A percentile compares a stretch with the other conserved stretches of the same genome.
Conservation (phyloP, 2,797 vertebrate species). For the Percopsis omiscomaycus region DNA sequence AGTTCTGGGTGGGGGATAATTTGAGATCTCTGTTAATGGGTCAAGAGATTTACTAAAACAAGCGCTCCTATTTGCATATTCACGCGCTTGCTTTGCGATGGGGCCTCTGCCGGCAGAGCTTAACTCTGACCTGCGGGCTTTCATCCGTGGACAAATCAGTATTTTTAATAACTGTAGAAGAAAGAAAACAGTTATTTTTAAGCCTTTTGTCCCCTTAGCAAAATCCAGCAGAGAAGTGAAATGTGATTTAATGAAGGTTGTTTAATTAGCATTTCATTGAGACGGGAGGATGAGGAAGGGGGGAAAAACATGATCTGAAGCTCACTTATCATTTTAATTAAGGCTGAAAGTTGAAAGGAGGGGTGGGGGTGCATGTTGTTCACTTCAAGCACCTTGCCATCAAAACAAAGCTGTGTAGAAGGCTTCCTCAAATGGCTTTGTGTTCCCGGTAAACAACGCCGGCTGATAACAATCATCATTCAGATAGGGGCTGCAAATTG, state of each 20-base stretch:
- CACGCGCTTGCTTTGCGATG: constrained; percentile 29
- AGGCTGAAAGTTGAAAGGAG: constrained; percentile 58
- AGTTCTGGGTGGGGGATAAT: constrained; percentile 48
- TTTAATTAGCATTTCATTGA: constrained; percentile 73
- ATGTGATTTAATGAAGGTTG: constrained; percentile 74
- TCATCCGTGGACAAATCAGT: constrained; percentile 54
- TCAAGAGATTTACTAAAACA: constrained; percentile 47
- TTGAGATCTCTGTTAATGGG: constrained; percentile 43
- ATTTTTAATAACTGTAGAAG: constrained; percentile 52
- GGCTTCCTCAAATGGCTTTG: constrained; percentile 47
- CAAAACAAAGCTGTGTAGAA: constrained; percentile 30
- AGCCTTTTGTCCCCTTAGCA: constrained; percentile 59
- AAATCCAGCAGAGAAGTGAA: constrained; percentile 62
- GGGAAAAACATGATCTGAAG: constrained; percentile 56
- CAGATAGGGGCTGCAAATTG: constrained; percentile 55
- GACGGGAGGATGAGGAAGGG: constrained; percentile 45
- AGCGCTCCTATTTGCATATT: constrained; percentile 46
- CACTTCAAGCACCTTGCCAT: constrained; percentile 29
- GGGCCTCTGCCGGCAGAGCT: constrained; percentile 32
- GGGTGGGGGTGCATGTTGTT: neutral
- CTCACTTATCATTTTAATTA: constrained; percentile 78
- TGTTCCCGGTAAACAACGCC: constrained; percentile 63
- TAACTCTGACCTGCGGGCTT: constrained; percentile 47
- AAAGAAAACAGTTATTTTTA: constrained; percentile 52
- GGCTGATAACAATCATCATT: constrained; percentile 56